Evolutionary conservation across 2,888 invertebrate species (phyloP).

Genomic region (Argyresthia goedartella): DNA sequence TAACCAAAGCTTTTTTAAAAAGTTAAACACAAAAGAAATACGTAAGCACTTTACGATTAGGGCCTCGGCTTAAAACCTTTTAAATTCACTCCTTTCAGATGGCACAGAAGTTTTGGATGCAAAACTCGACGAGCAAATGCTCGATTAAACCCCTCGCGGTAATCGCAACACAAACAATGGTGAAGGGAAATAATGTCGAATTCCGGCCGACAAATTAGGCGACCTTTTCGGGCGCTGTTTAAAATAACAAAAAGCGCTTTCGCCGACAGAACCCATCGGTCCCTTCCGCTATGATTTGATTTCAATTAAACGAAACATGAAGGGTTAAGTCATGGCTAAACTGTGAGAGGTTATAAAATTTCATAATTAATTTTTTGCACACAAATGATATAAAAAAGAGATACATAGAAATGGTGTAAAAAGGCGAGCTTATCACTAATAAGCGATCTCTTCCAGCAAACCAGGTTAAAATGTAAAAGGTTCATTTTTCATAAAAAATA

Average conservation of each 20-base stretch:
- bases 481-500: no score
- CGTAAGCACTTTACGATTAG: conserved; percentile 53
- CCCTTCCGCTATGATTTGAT: neutral
- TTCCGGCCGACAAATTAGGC: conserved; percentile 64
- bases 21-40: conserved; percentile 33
- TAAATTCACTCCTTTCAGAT: conserved; percentile 47
- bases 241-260: conserved; percentile 41
- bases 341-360: no score
- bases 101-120: conserved; percentile 46
- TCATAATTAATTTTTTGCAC: no score
- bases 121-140: conserved; percentile 55
- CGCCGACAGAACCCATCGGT: conserved; percentile 3
- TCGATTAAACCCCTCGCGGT: conserved; percentile 60
- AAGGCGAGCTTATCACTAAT: no score
- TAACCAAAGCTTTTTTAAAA: neutral
- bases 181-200: conserved; percentile 58
- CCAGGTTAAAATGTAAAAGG: no score
- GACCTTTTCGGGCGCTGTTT: conserved; percentile 53
- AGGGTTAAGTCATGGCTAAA: no score
- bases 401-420: no score
- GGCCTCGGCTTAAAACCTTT: conserved; percentile 51
- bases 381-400: no score
- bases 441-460: no score
- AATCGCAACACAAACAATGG: conserved; percentile 66
- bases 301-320: no score